Conservation (phyloP, 37 sponge, comb jelly and placozoan species). For the Axinella damicornis region DNA sequence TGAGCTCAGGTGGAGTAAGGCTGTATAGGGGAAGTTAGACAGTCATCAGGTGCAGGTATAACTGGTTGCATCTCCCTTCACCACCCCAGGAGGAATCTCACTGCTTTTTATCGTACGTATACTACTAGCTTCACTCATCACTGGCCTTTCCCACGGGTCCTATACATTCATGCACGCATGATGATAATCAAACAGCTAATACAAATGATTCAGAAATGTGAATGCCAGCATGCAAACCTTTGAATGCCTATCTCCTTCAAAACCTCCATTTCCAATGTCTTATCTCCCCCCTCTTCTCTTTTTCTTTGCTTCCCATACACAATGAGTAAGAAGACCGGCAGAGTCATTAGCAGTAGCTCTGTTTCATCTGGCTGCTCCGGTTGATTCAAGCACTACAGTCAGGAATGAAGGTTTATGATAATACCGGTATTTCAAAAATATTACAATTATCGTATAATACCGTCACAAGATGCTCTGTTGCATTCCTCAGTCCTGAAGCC, state of each 20-base stretch:
- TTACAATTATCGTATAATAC: background rate
- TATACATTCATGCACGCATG: no score
- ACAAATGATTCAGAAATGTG: background rate
- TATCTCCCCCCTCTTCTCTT: background rate
- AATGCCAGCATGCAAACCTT: background rate
- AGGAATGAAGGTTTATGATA: background rate
- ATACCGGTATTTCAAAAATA: background rate
- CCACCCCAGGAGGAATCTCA: no score
- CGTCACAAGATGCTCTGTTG: constrained; percentile 53
- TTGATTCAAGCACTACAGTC: no score
- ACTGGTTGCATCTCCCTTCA: no score
- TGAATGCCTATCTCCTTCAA: background rate
- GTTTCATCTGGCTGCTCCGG: background rate
- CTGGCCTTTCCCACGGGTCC: no score
- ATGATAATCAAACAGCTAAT: no score
- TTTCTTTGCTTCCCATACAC: constrained; percentile 10
- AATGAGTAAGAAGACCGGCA: background rate
- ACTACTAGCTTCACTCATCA: no score
- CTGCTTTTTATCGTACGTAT: no score
- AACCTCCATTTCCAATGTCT: no score
- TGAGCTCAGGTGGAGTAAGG: background rate
- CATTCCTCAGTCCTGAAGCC: constrained; percentile 47
- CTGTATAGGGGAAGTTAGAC: no score
- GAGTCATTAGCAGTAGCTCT: constrained; percentile 8
- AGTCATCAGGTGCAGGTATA: no score